Base-by-base conservation (phyloP, 2,797 vertebrate species). In the Oreonectes daqikongensis region DNA sequence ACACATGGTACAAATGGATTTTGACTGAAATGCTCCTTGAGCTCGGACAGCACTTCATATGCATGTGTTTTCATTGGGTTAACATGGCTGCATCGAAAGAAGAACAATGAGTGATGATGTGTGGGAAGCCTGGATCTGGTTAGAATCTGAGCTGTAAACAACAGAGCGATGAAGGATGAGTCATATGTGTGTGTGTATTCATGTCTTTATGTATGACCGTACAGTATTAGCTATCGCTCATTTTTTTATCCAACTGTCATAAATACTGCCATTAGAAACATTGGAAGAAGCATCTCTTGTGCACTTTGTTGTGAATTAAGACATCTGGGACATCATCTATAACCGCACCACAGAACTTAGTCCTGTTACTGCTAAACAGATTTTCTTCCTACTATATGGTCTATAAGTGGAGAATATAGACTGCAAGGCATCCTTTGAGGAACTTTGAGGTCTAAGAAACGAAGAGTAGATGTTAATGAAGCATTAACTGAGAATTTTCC, bases 121-220 rank as follows among this genome's bases (percentile, higher is more conserved):
- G 42, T 30, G 46, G 53, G 32, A 44, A 70, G 74, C 44, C 82
- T 81, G 79, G 52, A 71, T 71, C 55, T 68, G 61, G 67, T 84
- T 81, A 81, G 65, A 53, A 46, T 42, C 15, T 53, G 32, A 35
- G 71, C 35, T 81, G 44, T 79, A 84, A 84, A 73, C 73, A 71
- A 42, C 22, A 24, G 55, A 71, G 55, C 50, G 46, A 60, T 52
- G 48, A 60, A n/a, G 55, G 55, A 72, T 52, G 68, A 60, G 28
- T 76, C 32, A 18, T n/a, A n/a, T 65, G 67, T 11, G 22, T 64
- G 75, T 44, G 22, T 20, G 52, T 55, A 38, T 38, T 38, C 15
- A 40, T 57, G 35, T 24, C 68, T 70, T 70, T 12, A 40, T 69
- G 30, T 24, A 4, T 69, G 11, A 32, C 28, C 53, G 28, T 12